Conservation (phyloP, 2,113 vertebrate genomes). For the Pimephales promelas region DNA sequence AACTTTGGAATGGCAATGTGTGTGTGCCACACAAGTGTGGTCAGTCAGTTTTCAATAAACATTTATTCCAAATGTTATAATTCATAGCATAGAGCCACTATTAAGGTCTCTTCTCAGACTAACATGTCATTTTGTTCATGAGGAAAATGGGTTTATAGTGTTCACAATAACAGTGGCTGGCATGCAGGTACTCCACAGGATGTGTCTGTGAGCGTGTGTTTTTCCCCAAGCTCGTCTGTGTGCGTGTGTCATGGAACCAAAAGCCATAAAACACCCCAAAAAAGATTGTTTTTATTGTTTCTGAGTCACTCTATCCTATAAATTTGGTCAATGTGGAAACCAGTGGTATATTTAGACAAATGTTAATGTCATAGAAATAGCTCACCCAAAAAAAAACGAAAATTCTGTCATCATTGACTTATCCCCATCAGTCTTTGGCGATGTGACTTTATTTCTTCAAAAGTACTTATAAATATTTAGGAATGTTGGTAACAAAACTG, state of each 20-base stretch:
- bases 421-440: too few species aligned
- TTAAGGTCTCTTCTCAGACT: slow-evolving; percentile 1
- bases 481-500: background rate
- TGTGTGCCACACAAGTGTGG: slow-evolving; percentile 7
- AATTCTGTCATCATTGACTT: background rate
- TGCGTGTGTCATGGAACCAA: background rate
- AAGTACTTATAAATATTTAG: background rate
- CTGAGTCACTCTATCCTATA: slow-evolving; percentile 15
- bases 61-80: background rate
- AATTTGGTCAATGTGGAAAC: background rate
- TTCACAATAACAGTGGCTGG: slow-evolving; percentile 22
- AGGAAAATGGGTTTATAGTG: slow-evolving; percentile 21
- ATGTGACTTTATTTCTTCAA: background rate
- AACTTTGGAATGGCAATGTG: background rate
- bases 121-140: slow-evolving; percentile 14
- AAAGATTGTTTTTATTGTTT: slow-evolving; percentile 10
- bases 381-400: background rate
- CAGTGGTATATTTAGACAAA: background rate
- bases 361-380: background rate
- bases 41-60: background rate
- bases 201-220: background rate
- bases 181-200: slow-evolving; percentile 13
- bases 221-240: background rate
- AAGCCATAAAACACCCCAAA: slow-evolving; percentile 41
- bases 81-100: background rate